Conservation (phyloP, 2,113 vertebrate species). For the Enhydra lutris region DNA sequence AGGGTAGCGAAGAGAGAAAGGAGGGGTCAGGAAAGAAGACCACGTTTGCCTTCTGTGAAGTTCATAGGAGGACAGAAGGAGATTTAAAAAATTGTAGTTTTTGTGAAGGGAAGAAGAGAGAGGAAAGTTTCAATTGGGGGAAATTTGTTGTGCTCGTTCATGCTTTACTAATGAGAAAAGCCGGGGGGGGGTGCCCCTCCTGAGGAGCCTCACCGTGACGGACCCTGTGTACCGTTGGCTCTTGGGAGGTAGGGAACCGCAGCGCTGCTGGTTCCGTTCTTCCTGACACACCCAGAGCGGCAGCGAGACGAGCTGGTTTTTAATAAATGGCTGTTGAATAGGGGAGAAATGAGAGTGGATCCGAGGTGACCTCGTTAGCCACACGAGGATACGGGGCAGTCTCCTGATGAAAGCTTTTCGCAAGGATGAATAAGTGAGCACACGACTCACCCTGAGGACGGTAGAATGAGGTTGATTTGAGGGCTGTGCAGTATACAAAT, state of each 20-base stretch:
- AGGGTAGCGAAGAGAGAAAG: neutral
- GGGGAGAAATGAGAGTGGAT: neutral
- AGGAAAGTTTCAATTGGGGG: neutral
- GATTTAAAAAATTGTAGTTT: neutral
- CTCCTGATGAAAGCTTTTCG: neutral
- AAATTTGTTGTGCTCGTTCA: neutral
- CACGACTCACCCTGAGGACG: neutral
- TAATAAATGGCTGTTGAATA: neutral
- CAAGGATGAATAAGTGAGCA: neutral
- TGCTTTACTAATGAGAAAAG: neutral
- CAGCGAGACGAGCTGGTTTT: neutral
- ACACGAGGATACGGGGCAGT: neutral
- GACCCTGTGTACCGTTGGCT: neutral
- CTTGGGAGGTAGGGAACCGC: neutral
- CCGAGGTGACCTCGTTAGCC: neutral
- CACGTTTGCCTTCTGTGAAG: neutral
- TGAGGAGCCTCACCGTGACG: neutral
- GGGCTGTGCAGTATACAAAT: neutral
- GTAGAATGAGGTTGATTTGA: neutral
- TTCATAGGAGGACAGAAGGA: neutral
- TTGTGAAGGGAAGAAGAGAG: neutral
- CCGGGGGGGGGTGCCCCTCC: neutral
- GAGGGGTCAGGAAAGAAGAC: neutral
- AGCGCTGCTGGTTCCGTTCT: neutral
- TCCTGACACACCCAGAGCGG: neutral